Conservation (phyloP, 2,113 vertebrate genomes). For the Pipa parva region DNA sequence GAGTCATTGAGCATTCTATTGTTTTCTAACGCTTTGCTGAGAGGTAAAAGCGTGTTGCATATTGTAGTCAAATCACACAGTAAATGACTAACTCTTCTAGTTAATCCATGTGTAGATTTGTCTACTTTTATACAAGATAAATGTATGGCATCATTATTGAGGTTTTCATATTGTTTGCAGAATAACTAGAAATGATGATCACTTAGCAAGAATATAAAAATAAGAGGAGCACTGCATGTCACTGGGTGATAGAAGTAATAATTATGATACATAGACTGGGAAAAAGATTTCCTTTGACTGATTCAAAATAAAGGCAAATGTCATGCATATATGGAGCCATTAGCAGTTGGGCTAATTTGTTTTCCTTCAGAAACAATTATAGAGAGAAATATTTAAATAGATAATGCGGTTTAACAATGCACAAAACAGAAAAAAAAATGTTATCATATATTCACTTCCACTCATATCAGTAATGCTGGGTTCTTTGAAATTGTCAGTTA, state of each 20-base stretch:
- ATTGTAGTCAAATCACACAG: too few species aligned
- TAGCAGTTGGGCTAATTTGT: slow-evolving; percentile 36
- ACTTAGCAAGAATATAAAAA: slow-evolving; percentile 22
- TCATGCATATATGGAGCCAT: slow-evolving; percentile 21
- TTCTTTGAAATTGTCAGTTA: too few species aligned
- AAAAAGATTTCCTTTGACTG: slow-evolving; percentile 36
- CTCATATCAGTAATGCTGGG: too few species aligned
- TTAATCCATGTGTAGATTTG: too few species aligned
- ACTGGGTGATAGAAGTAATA: slow-evolving; percentile 37
- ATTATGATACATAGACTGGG: slow-evolving; percentile 36
- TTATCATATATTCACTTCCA: slow-evolving; percentile 23
- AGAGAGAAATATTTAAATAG: slow-evolving; percentile 8
- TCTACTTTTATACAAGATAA: too few species aligned
- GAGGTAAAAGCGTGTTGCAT: too few species aligned
- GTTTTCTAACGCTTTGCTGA: too few species aligned
- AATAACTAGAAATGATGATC: slow-evolving; percentile 24
- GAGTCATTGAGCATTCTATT: too few species aligned
- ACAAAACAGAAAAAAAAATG: slow-evolving; percentile 23
- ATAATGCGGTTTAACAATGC: slow-evolving; percentile 28
- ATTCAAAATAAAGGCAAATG: slow-evolving; percentile 41
- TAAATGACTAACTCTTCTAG: too few species aligned
- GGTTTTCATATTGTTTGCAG: slow-evolving; percentile 27
- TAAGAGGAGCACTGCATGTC: slow-evolving; percentile 22
- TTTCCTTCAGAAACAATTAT: slow-evolving; percentile 34
- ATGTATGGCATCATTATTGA: slow-evolving; percentile 3